These are phyloP conservation scores for Netelia fuscicornis DNA, from an alignment of 2,888 invertebrate species.

Conservation along the genomic window DNA sequence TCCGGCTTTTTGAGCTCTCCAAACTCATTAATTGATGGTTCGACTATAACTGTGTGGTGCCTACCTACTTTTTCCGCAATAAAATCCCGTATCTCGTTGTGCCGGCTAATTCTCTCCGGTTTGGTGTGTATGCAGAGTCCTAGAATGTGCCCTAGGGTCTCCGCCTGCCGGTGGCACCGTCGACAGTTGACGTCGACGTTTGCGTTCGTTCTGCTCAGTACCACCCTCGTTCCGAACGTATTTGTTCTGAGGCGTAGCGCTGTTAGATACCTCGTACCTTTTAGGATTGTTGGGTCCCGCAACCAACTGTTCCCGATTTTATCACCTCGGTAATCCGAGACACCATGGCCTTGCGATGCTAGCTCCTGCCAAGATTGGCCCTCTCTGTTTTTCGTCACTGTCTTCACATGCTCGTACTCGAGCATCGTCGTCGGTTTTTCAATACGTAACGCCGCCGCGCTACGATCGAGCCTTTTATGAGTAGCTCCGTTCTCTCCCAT, in stretches of 20 bases:
- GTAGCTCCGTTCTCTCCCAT: no score
- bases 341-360: conserved; percentile 22
- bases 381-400: not conserved
- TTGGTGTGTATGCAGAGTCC: conserved; percentile 69
- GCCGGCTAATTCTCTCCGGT: conserved; percentile 45
- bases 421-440: no score
- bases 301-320: conserved; percentile 37
- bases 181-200: conserved; percentile 67
- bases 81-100: conserved; percentile 52
- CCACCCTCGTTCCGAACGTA: conserved; percentile 53
- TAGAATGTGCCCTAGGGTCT: conserved; percentile 79
- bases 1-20: conserved; percentile 76
- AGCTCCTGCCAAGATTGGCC: not conserved
- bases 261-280: not conserved
- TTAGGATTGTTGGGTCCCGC: not conserved
- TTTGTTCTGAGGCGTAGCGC: conserved; percentile 63
- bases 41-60: conserved; percentile 33
- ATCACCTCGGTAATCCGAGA: conserved; percentile 10
- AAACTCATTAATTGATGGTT: conserved; percentile 31
- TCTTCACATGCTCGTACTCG: no score
- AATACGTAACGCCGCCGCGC: no score
- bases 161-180: conserved; percentile 72
- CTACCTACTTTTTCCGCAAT: not conserved
- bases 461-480: no score
- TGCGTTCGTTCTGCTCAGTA: conserved; percentile 7